A percentile compares a stretch with the other conserved stretches of the same genome.
These are phyloP conservation scores for Xenus cinereus DNA, from an alignment of 2,113 vertebrate species.

Conservation along the genomic window DNA sequence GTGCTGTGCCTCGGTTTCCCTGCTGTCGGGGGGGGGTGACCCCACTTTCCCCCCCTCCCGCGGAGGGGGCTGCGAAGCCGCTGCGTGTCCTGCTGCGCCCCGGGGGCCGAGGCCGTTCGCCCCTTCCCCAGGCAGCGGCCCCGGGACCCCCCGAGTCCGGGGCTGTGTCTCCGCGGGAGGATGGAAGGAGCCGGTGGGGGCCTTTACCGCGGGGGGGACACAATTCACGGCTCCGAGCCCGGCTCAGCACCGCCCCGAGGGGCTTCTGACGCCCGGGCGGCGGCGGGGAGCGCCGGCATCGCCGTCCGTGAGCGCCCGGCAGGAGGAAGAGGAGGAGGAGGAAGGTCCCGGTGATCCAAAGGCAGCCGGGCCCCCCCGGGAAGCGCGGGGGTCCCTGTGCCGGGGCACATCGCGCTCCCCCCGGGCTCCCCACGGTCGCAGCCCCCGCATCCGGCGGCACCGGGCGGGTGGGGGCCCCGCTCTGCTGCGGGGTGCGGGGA, in stretches of 20 bases:
- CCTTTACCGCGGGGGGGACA: background rate
- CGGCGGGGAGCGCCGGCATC: background rate
- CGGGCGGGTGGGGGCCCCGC: background rate
- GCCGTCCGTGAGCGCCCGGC: background rate
- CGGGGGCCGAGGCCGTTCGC: accelerated
- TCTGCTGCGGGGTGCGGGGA: background rate
- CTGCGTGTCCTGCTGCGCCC: background rate
- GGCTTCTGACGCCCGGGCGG: background rate
- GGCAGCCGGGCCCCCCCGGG: background rate
- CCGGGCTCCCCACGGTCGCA: background rate
- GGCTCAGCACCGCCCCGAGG: background rate
- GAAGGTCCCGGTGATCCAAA: background rate
- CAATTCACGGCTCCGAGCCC: background rate
- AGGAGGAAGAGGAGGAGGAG: background rate
- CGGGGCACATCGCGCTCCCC: too few relatives aligned
- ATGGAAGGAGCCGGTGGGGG: too few relatives aligned
- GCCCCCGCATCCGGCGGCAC: background rate
- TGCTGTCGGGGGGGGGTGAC: background rate
- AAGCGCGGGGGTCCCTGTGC: background rate
- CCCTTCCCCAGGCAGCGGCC: background rate
- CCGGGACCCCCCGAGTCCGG: accelerated
- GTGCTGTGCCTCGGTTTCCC: background rate
- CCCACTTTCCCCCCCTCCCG: background rate
- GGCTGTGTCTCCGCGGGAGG: accelerated
- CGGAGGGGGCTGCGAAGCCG: background rate